Percentiles rank a stretch among this genome's conserved stretches.
Conservation (phyloP, 2,113 vertebrate species). For the Paralichthys olivaceus region DNA sequence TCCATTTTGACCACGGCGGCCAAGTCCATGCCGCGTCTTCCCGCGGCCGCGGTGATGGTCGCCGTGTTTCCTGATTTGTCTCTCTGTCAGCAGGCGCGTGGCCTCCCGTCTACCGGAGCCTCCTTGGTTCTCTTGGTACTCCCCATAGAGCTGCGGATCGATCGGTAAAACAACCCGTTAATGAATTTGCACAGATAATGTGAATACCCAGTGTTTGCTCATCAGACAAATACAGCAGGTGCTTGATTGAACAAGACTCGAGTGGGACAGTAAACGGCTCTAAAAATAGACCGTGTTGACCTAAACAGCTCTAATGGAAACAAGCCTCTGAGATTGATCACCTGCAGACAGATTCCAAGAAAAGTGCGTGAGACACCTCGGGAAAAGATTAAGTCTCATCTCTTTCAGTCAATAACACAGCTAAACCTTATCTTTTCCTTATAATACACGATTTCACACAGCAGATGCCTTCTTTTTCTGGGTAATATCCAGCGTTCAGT, state of each 20-base stretch:
- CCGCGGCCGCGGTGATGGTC: constrained; percentile 33
- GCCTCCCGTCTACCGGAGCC: constrained; percentile 83
- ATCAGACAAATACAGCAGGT: constrained; percentile 4
- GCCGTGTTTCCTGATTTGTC: constrained; percentile 78
- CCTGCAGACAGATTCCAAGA: constrained; percentile 38
- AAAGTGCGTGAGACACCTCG: constrained; percentile 55
- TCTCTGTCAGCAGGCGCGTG: constrained; percentile 79
- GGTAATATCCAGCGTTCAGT: no score
- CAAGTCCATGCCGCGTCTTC: constrained; percentile 24
- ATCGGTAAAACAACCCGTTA: neutral
- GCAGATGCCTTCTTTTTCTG: no score
- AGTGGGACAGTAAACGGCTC: constrained; percentile 17
- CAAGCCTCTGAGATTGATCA: constrained; percentile 63
- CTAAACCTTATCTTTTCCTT: no score
- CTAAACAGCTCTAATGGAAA: constrained; percentile 59
- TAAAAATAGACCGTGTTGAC: constrained; percentile 67
- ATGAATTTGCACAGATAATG: neutral
- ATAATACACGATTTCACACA: no score
- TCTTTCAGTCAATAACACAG: neutral
- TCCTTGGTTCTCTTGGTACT: constrained; percentile 86
- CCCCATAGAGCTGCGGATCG: constrained; percentile 85
- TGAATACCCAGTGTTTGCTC: no score
- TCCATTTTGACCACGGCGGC: constrained; percentile 47
- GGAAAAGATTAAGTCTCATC: constrained; percentile 56
- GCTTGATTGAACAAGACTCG: neutral